Conservation (phyloP, 2,113 vertebrate species). For the Tautogolabrus adspersus region DNA sequence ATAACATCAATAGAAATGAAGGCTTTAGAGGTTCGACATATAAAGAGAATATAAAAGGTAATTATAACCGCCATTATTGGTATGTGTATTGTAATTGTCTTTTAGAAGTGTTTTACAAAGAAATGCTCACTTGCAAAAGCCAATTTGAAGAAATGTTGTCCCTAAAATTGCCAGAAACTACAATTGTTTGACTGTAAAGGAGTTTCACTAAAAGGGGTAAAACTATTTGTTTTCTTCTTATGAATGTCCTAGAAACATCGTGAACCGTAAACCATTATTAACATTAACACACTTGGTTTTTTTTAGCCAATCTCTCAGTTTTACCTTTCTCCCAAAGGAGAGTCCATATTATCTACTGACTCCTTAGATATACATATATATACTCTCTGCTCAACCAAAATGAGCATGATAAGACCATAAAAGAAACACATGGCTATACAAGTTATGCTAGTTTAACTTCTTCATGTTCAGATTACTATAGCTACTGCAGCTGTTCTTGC, state of each 20-base stretch:
- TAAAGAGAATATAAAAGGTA: constrained; percentile 23
- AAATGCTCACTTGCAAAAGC: constrained; percentile 33
- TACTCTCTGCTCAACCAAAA: too few species aligned
- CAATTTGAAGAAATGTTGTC: constrained; percentile 12
- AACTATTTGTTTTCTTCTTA: not conserved
- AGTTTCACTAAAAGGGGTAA: not conserved
- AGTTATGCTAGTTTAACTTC: too few species aligned
- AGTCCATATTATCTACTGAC: too few species aligned
- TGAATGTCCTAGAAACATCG: not conserved
- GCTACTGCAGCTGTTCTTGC: too few species aligned
- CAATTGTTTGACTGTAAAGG: not conserved
- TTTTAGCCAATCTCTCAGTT: too few species aligned
- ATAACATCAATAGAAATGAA: constrained; percentile 6
- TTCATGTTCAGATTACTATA: too few species aligned
- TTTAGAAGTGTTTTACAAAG: constrained; percentile 15
- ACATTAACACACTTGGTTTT: too few species aligned
- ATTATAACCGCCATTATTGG: constrained; percentile 10
- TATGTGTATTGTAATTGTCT: constrained; percentile 22
- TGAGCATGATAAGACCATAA: too few species aligned
- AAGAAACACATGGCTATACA: too few species aligned
- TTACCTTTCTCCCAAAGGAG: too few species aligned
- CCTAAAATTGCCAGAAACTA: constrained; percentile 11
- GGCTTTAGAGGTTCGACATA: constrained; percentile 30
- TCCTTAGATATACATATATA: too few species aligned
- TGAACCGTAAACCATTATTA: not conserved